Evolutionary conservation across 2,113 vertebrate species (phyloP).

Genomic region (Turnix velox): DNA sequence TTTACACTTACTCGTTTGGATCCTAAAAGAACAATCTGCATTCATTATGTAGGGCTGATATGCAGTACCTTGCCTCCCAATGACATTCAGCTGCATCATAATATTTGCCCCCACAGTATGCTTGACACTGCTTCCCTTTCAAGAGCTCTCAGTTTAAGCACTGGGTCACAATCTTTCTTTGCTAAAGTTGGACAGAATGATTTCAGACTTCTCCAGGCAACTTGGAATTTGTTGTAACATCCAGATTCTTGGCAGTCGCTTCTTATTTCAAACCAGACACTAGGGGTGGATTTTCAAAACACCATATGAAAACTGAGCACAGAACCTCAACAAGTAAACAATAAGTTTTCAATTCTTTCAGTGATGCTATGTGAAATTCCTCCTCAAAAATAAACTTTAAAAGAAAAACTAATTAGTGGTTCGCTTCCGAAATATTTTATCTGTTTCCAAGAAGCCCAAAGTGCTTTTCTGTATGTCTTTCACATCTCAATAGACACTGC

Average conservation of each 20-base stretch:
- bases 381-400: not conserved
- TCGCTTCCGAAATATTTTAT: not conserved
- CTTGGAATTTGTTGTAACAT: not conserved
- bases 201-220: not conserved
- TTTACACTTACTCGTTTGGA: conserved; percentile 35
- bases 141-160: not conserved
- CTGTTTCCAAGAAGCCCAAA: not conserved
- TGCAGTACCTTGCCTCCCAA: not conserved
- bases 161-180: not conserved
- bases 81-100: not conserved
- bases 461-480: not conserved
- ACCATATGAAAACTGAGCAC: not conserved
- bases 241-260: not conserved
- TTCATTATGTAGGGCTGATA: not conserved
- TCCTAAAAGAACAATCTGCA: conserved; percentile 1
- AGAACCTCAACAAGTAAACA: not conserved
- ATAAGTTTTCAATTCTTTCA: not conserved
- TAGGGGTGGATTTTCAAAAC: not conserved
- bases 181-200: not conserved
- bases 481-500: not conserved
- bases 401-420: not conserved
- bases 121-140: not conserved
- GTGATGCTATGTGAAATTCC: not conserved
- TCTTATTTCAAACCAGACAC: not conserved
- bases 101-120: not conserved